These are phyloP conservation scores for Drosophila repleta DNA, from an alignment of 1,140 invertebrate genomes.

Conservation along the genomic window DNA sequence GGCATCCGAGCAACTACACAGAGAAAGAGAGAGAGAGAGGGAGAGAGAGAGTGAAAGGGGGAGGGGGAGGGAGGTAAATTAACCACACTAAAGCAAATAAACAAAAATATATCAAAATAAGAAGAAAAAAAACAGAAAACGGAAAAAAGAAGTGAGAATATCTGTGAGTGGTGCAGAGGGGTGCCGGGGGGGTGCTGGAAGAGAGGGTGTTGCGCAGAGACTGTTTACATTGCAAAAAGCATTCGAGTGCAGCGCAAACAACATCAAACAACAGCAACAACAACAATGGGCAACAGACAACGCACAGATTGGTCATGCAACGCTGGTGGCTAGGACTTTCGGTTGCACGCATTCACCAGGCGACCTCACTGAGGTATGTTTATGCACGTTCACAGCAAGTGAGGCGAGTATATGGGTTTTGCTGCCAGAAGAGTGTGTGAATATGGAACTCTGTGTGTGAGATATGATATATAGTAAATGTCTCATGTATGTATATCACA, in stretches of 20 bases:
- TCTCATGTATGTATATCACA: no score
- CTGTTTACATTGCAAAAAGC: slow-evolving; percentile 82
- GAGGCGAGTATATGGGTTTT: no score
- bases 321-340: slow-evolving; percentile 24
- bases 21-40: no score
- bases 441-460: no score
- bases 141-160: slow-evolving; percentile 57
- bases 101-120: slow-evolving; percentile 34
- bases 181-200: not conserved
- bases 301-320: slow-evolving; percentile 61
- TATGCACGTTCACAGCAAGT: no score
- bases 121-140: slow-evolving; percentile 6
- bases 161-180: slow-evolving; percentile 27
- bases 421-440: no score
- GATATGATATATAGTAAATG: no score
- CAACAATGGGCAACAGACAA: slow-evolving; percentile 29
- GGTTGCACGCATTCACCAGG: slow-evolving; percentile 64
- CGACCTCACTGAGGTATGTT: slow-evolving; percentile 62
- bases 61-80: slow-evolving; percentile 32
- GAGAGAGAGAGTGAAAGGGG: no score
- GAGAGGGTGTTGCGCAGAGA: slow-evolving; percentile 28
- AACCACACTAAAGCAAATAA: slow-evolving; percentile 75
- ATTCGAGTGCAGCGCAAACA: slow-evolving; percentile 78
- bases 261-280: slow-evolving; percentile 43
- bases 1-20: slow-evolving; percentile 44